These are phyloP conservation scores for Muricea muricata DNA, from an alignment of 92 coral and sea anemone species.

Conservation along the genomic window DNA sequence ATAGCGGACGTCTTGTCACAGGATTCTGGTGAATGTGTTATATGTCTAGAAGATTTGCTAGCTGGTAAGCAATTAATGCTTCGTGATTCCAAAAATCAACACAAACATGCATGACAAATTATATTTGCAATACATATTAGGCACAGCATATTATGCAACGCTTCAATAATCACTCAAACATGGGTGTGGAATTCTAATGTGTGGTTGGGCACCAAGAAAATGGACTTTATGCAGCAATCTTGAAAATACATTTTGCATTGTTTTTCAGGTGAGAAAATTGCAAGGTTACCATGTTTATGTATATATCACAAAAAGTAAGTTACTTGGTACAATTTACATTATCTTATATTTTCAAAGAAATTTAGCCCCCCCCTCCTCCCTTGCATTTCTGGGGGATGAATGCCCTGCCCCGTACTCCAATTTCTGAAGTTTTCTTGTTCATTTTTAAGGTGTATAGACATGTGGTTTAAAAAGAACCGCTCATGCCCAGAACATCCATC, in stretches of 20 bases:
- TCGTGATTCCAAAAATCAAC: no score
- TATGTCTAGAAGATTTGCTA: slow-evolving; percentile 86
- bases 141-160: no score
- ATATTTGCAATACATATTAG: no score
- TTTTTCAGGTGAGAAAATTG: slow-evolving; percentile 86
- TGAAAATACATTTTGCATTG: not conserved
- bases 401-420: no score
- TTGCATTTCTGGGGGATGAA: not conserved
- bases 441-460: slow-evolving; percentile 83
- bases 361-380: not conserved
- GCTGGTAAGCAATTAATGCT: slow-evolving; percentile 61
- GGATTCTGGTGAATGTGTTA: slow-evolving; percentile 92
- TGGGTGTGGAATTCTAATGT: no score
- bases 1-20: slow-evolving; percentile 85
- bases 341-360: not conserved
- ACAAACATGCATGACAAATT: no score
- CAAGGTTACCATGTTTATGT: slow-evolving; percentile 96
- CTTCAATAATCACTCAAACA: no score
- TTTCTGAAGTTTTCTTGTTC: not conserved
- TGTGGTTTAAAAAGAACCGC: slow-evolving; percentile 92
- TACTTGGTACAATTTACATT: not conserved
- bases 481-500: slow-evolving; percentile 97
- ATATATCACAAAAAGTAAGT: slow-evolving; percentile 94
- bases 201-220: no score
- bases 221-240: no score